A percentile compares a stretch with the other conserved stretches of the same genome.
These are phyloP conservation scores for Lepidotrigona ventralis DNA, from an alignment of 1,140 invertebrate genomes.

Conservation along the genomic window DNA sequence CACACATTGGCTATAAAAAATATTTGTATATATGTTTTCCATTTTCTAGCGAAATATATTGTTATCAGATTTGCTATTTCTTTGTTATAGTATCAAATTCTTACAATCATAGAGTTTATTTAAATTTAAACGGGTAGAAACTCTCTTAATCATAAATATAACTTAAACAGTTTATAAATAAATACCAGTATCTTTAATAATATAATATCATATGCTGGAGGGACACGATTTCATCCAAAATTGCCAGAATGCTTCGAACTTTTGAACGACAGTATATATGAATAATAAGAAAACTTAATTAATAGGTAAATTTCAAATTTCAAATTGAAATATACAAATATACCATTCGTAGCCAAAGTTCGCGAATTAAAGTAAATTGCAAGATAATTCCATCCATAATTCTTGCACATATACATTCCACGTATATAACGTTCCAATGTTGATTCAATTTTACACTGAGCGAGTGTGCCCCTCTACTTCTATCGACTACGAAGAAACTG, in stretches of 20 bases:
- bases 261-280: too few relatives aligned
- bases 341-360: neutral
- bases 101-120: neutral
- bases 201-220: too few relatives aligned
- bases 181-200: too few relatives aligned
- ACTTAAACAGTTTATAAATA: too few relatives aligned
- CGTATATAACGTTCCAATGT: neutral
- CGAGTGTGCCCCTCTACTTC: neutral
- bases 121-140: too few relatives aligned
- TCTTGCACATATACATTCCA: neutral
- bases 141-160: too few relatives aligned
- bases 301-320: too few relatives aligned
- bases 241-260: too few relatives aligned
- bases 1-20: neutral
- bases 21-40: neutral
- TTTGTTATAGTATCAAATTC: neutral
- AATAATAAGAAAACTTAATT: neutral
- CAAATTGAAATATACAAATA: neutral
- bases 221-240: too few relatives aligned
- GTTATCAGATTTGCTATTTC: neutral
- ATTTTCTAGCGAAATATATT: neutral
- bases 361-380: neutral
- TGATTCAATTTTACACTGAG: neutral
- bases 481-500: neutral
- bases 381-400: neutral